Conservation (phyloP, 2,888 invertebrate genomes). For the Diarsia rubi region DNA sequence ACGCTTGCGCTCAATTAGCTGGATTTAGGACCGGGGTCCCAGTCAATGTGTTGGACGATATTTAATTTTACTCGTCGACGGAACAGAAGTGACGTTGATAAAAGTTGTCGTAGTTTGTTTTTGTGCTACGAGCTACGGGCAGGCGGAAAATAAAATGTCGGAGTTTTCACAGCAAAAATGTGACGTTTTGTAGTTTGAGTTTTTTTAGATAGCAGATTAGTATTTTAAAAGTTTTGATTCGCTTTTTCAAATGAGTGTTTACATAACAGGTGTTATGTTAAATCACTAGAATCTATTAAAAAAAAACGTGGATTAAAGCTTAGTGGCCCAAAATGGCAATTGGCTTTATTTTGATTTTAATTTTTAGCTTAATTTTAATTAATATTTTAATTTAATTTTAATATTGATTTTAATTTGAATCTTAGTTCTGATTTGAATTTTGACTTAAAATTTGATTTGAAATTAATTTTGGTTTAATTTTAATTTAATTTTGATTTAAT, state of each 20-base stretch:
- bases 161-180: slow-evolving; percentile 29
- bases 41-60: slow-evolving; percentile 57
- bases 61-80: slow-evolving; percentile 55
- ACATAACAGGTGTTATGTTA: background rate
- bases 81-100: slow-evolving; percentile 41
- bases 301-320: too few species aligned
- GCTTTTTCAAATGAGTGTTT: background rate
- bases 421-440: too few species aligned
- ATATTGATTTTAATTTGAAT: too few species aligned
- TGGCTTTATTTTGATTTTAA: too few species aligned
- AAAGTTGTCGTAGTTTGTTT: slow-evolving; percentile 36
- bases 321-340: too few species aligned
- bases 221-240: too few species aligned
- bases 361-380: too few species aligned
- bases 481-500: too few species aligned
- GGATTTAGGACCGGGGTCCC: slow-evolving; percentile 51
- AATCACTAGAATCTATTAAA: background rate
- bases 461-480: too few species aligned
- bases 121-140: slow-evolving; percentile 1
- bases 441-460: too few species aligned
- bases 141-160: slow-evolving; percentile 15
- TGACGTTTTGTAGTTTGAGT: slow-evolving; percentile 21
- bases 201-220: background rate
- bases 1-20: slow-evolving; percentile 75
- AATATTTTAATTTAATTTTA: too few species aligned